A percentile compares a stretch with the other conserved stretches of the same genome.
phyloP scores from a whole-genome alignment of 1,140 invertebrate genomes.

The Drosophila tropicalis region DNA sequence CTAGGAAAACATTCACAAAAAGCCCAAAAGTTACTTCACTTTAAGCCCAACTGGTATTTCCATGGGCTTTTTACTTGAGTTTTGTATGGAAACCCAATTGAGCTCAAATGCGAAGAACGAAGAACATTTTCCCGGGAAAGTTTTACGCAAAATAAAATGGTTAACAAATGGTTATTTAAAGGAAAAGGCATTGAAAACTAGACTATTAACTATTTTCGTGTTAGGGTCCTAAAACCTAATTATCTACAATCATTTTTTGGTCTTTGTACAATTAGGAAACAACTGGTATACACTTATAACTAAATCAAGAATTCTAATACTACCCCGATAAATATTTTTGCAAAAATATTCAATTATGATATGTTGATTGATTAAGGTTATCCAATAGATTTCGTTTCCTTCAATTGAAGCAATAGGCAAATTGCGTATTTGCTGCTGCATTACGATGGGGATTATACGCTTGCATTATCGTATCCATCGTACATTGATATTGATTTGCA shows the following conservation, averaged over 20 bases:
- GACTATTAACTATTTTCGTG: slow-evolving; percentile 29
- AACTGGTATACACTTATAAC: slow-evolving; percentile 47
- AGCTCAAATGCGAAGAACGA: slow-evolving; percentile 33
- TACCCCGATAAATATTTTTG: slow-evolving; percentile 25
- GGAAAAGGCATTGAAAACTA: slow-evolving; percentile 39
- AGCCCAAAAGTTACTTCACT: slow-evolving; percentile 53
- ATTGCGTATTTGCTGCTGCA: slow-evolving; percentile 62
- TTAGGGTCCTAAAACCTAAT: slow-evolving; percentile 46
- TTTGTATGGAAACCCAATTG: slow-evolving; percentile 40
- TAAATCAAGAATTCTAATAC: slow-evolving; percentile 34
- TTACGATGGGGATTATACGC: slow-evolving; percentile 82
- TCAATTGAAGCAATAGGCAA: slow-evolving; percentile 74
- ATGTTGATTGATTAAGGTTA: background rate
- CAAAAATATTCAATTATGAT: slow-evolving; percentile 16
- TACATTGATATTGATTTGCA: slow-evolving; percentile 70
- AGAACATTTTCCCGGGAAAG: slow-evolving; percentile 39
- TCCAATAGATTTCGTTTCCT: background rate
- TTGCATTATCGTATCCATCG: slow-evolving; percentile 83
- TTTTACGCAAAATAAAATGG: slow-evolving; percentile 16
- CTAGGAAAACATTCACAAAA: slow-evolving; percentile 43
- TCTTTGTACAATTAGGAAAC: slow-evolving; percentile 78
- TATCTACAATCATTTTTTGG: slow-evolving; percentile 67
- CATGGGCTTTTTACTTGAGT: slow-evolving; percentile 49
- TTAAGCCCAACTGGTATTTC: slow-evolving; percentile 26
- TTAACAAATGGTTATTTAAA: slow-evolving; percentile 7